A percentile compares a stretch with the other conserved stretches of the same genome.
Evolutionary conservation across 2,888 invertebrate genomes (phyloP).

Genomic region (Platypus cylindrus): DNA sequence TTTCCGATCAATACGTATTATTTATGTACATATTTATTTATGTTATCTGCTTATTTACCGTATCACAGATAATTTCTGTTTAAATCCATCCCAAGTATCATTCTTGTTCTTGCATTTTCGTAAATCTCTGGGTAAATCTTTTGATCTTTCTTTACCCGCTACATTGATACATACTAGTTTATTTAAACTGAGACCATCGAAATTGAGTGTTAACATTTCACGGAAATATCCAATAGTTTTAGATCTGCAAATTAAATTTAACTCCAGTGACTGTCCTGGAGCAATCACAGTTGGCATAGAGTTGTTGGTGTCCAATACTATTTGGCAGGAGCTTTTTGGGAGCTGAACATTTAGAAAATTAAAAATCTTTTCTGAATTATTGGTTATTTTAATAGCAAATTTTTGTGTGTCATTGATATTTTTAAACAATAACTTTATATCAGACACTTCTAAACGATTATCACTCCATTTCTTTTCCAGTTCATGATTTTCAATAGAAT

Average conservation of each 20-base stretch:
- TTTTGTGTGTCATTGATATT: conserved; percentile 34
- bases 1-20: no score
- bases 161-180: conserved; percentile 45
- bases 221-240: conserved; percentile 47
- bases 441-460: conserved; percentile 43
- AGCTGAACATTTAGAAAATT: conserved; percentile 37
- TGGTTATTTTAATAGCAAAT: conserved; percentile 38
- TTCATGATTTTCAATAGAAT: background rate
- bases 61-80: no score
- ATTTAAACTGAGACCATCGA: conserved; percentile 48
- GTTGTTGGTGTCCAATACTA: background rate
- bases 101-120: no score
- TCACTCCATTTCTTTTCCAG: conserved; percentile 1
- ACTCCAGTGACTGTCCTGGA: conserved; percentile 7
- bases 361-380: conserved; percentile 34
- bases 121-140: conserved; percentile 4
- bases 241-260: conserved; percentile 39
- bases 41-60: no score
- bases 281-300: conserved; percentile 3
- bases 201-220: conserved; percentile 48
- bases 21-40: no score
- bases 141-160: conserved; percentile 5
- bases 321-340: conserved; percentile 4
- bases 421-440: conserved; percentile 33
- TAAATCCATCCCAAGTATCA: no score